A percentile compares a stretch with the other conserved stretches of the same genome.
These are phyloP conservation scores for Gallinago paraguaiae DNA, from an alignment of 2,113 vertebrate genomes.

Conservation along the genomic window DNA sequence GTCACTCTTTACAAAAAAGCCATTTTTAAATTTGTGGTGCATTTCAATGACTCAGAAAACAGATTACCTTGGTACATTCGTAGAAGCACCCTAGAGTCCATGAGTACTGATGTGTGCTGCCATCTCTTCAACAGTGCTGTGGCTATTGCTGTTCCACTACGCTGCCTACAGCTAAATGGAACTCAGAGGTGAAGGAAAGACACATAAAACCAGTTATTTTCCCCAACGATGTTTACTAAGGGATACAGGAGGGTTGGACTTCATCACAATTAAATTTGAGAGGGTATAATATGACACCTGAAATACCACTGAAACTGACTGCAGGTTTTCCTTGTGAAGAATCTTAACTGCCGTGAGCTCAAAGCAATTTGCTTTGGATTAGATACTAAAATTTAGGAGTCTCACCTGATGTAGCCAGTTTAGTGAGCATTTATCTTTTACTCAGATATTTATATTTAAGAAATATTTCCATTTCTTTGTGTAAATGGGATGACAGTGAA, in stretches of 20 bases:
- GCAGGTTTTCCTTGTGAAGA: background rate
- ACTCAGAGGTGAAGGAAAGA: background rate
- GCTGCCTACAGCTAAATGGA: background rate
- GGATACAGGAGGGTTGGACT: background rate
- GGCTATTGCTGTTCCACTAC: background rate
- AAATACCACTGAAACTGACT: background rate
- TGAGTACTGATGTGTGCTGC: background rate
- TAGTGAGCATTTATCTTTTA: background rate
- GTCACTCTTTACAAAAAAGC: background rate
- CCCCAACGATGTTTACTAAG: background rate
- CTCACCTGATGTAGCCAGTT: background rate
- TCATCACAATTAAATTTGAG: background rate
- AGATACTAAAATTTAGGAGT: background rate
- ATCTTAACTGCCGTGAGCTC: background rate
- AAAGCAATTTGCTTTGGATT: background rate
- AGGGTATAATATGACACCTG: background rate
- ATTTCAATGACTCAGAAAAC: slow-evolving; percentile 54
- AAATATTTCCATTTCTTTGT: background rate
- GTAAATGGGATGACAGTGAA: background rate
- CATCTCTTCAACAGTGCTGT: background rate
- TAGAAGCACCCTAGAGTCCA: background rate
- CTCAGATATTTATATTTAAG: background rate
- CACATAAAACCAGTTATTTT: background rate
- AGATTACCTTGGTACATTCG: slow-evolving; percentile 4
- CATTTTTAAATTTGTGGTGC: slow-evolving; percentile 29